Conservation (phyloP, 2,797 vertebrate genomes). For the Pseudocheirus occidentalis region DNA sequence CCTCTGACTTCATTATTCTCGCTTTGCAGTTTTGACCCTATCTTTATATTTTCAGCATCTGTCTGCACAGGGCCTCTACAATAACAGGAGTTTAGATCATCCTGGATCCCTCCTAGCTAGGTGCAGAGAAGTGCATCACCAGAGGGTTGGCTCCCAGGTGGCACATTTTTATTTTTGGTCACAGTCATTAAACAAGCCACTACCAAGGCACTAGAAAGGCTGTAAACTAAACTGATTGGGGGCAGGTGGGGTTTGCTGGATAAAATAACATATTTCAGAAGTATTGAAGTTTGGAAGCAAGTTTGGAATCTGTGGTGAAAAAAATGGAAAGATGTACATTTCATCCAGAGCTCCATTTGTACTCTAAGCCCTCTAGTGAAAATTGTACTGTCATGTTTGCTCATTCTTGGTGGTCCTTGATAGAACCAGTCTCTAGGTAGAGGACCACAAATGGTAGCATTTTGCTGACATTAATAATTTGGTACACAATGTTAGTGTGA, state of each 20-base stretch:
- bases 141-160: background rate
- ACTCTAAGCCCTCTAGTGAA: slow-evolving; percentile 1
- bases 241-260: background rate
- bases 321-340: background rate
- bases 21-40: background rate
- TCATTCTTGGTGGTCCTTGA: background rate
- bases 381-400: slow-evolving; percentile 34
- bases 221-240: background rate
- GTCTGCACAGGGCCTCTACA: background rate
- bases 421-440: background rate
- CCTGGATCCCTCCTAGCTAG: background rate
- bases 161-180: background rate
- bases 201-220: background rate
- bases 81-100: background rate
- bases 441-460: background rate
- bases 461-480: background rate
- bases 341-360: slow-evolving; percentile 1
- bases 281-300: background rate
- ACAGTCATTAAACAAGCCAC: background rate
- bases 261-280: background rate
- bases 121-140: background rate
- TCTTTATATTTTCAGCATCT: background rate
- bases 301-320: background rate
- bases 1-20: background rate
- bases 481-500: background rate